Percentiles rank a stretch among this genome's conserved stretches.
Conservation (phyloP, 2,113 vertebrate species). For the Clarias gariepinus region DNA sequence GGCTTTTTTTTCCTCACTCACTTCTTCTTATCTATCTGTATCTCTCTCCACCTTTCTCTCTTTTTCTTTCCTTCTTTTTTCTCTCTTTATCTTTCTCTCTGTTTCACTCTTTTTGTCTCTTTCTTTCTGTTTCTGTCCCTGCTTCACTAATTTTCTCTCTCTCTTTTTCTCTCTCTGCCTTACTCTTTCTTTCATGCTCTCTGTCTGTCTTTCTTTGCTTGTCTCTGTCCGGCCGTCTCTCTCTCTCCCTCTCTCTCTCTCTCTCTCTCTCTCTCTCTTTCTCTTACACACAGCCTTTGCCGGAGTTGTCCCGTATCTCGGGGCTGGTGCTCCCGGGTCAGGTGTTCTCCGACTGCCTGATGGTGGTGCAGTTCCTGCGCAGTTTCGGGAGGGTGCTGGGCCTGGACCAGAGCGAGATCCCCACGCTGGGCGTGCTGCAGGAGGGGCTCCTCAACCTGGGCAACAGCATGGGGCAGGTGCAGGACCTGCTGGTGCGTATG, state of each 20-base stretch:
- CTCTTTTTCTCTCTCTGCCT: neutral
- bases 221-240: neutral
- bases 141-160: no score
- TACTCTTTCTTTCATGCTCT: neutral
- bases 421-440: slow-evolving; percentile 89
- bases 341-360: slow-evolving; percentile 92
- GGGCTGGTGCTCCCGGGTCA: slow-evolving; percentile 89
- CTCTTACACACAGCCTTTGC: slow-evolving; percentile 84
- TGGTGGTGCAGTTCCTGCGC: slow-evolving; percentile 96
- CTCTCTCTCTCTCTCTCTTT: no score
- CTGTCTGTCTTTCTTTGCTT: neutral
- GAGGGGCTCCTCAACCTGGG: slow-evolving; percentile 94
- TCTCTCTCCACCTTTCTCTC: neutral
- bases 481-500: slow-evolving; percentile 93
- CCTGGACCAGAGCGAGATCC: slow-evolving; percentile 90
- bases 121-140: no score
- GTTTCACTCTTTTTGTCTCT: no score
- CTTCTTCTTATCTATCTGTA: neutral
- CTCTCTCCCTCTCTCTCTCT: neutral
- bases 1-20: neutral
- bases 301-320: slow-evolving; percentile 89
- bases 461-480: slow-evolving; percentile 94
- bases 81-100: neutral
- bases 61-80: neutral
- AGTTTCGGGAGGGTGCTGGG: slow-evolving; percentile 97